Evolutionary conservation across 2,113 vertebrate species (phyloP).

Genomic region (Oxygymnocypris stewartii): DNA sequence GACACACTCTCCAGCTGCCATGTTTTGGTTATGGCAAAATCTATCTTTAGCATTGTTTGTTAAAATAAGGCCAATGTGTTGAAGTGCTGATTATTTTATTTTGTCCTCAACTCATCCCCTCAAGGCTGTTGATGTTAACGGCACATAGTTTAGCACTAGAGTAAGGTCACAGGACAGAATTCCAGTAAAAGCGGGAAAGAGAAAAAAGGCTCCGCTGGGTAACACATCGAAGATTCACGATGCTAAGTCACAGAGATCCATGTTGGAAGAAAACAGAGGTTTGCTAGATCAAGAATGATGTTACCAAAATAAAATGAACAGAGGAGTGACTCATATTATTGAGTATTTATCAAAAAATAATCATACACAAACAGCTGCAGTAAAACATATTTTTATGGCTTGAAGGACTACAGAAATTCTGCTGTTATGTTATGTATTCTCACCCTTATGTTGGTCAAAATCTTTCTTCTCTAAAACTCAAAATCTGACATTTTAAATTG

Average conservation of each 20-base stretch:
- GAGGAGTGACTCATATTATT: conserved; percentile 61
- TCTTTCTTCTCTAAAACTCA: not conserved
- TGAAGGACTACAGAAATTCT: not conserved
- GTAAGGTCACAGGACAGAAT: conserved; percentile 64
- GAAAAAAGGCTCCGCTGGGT: conserved; percentile 49
- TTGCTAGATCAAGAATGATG: conserved; percentile 45
- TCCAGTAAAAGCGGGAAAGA: conserved; percentile 70
- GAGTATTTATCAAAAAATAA: conserved; percentile 51
- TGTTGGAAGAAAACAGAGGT: conserved; percentile 66
- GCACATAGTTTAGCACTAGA: conserved; percentile 70
- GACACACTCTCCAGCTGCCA: conserved; percentile 60
- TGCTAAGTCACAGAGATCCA: conserved; percentile 20
- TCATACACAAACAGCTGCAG: conserved; percentile 27
- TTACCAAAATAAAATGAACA: conserved; percentile 38
- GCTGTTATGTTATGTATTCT: not conserved
- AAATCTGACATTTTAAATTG: not conserved
- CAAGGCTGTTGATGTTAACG: conserved; percentile 69
- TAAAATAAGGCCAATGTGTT: conserved; percentile 67
- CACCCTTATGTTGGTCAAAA: not conserved
- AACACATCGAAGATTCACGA: not conserved
- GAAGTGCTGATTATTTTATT: conserved; percentile 55
- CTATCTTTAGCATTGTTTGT: conserved; percentile 70
- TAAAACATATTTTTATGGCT: conserved; percentile 45
- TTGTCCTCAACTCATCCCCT: conserved; percentile 46
- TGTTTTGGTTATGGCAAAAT: conserved; percentile 56